These are phyloP conservation scores for Circaetus gallicus DNA, from an alignment of 2,113 vertebrate species.

Conservation along the genomic window DNA sequence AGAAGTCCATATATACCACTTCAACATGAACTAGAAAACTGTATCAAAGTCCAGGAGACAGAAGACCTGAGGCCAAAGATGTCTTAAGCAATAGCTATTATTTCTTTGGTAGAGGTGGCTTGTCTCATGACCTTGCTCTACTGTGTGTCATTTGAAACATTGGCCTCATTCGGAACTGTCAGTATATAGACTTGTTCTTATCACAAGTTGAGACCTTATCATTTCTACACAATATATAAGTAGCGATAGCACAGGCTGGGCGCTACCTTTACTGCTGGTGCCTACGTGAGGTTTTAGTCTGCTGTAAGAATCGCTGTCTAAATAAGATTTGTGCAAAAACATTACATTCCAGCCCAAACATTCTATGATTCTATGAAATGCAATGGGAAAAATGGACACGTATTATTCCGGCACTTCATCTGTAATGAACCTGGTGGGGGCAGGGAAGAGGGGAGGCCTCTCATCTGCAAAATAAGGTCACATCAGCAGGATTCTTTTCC, in stretches of 20 bases:
- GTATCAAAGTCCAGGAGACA: background rate
- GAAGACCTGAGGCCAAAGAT: background rate
- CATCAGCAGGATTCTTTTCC: background rate
- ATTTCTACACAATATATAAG: background rate
- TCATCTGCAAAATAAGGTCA: background rate
- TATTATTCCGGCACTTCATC: background rate
- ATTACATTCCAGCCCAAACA: background rate
- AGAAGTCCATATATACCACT: background rate
- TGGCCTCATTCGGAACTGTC: background rate
- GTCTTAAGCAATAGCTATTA: background rate
- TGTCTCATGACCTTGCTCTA: background rate
- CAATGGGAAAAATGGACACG: background rate
- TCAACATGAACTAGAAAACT: background rate
- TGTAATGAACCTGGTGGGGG: background rate
- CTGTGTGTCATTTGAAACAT: background rate
- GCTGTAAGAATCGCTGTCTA: background rate
- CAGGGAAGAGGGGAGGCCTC: rapidly evolving
- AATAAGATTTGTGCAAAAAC: background rate
- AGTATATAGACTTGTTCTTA: background rate
- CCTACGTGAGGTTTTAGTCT: background rate
- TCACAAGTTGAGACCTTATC: background rate
- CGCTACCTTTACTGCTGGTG: background rate
- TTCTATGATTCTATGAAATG: background rate
- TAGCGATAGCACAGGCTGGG: background rate
- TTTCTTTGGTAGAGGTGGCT: background rate